Evolutionary conservation across 2,888 invertebrate genomes (phyloP).

Genomic region (Prosopocoilus inquinatus): DNA sequence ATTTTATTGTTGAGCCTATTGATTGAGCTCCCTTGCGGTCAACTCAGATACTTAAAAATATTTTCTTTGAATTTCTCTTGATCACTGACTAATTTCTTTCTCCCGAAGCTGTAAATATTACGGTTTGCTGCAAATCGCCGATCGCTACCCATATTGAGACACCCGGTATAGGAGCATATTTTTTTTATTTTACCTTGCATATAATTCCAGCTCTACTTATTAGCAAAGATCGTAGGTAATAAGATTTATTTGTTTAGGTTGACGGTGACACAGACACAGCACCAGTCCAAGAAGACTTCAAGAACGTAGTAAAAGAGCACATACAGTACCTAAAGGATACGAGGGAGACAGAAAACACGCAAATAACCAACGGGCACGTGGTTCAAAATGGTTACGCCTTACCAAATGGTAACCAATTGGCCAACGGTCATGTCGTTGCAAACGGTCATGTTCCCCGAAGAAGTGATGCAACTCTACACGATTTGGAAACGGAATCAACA

Average conservation of each 20-base stretch:
- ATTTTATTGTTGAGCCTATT: no score
- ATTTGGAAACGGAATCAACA: constrained; percentile 41
- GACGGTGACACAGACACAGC: constrained; percentile 82
- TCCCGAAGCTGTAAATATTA: no score
- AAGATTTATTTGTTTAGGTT: constrained; percentile 56
- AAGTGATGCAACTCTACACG: constrained; percentile 35
- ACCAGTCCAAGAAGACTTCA: constrained; percentile 76
- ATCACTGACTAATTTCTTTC: no score
- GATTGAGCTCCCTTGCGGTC: no score
- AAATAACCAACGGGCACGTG: constrained; percentile 7
- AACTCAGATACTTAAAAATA: no score
- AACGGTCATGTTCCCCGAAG: constrained; percentile 25
- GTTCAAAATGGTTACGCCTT: constrained; percentile 11
- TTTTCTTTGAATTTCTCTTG: no score
- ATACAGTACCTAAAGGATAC: constrained; percentile 59
- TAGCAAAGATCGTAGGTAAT: no score
- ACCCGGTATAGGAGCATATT: no score
- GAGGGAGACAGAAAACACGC: background rate
- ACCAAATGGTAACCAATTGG: constrained; percentile 17
- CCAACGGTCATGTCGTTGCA: constrained; percentile 24
- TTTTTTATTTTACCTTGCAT: no score
- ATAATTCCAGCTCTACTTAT: no score
- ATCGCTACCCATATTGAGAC: no score
- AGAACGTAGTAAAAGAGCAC: constrained; percentile 65
- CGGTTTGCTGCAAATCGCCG: no score